phyloP scores from a whole-genome alignment of 1,140 invertebrate species.

The Drosophila kepulauana region DNA sequence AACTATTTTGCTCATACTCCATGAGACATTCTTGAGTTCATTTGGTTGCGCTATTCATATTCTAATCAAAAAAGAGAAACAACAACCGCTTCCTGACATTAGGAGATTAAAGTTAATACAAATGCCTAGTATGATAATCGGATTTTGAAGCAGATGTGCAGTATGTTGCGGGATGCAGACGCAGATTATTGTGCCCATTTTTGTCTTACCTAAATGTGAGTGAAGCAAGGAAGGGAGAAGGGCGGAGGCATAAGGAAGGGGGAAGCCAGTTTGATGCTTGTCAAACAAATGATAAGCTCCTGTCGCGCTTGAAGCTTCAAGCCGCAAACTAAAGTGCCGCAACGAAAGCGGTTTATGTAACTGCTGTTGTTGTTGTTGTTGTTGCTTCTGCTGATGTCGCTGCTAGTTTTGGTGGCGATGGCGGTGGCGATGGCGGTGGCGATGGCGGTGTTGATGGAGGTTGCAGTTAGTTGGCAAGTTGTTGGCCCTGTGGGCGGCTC shows the following conservation, averaged over 20 bases:
- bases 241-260: background rate
- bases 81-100: too few species aligned
- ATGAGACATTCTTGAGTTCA: too few species aligned
- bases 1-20: too few species aligned
- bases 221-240: background rate
- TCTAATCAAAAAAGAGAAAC: too few species aligned
- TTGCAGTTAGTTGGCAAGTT: conserved; percentile 63
- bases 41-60: too few species aligned
- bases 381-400: conserved; percentile 35
- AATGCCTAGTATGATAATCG: conserved; percentile 26
- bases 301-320: conserved; percentile 32
- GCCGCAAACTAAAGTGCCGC: conserved; percentile 60
- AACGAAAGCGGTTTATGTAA: conserved; percentile 68
- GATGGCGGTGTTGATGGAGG: background rate
- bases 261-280: conserved; percentile 63
- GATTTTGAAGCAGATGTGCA: conserved; percentile 26
- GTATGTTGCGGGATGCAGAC: background rate
- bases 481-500: conserved; percentile 42
- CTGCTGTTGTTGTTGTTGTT: conserved; percentile 13
- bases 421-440: background rate
- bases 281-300: conserved; percentile 79
- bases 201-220: conserved; percentile 25
- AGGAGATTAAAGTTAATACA: conserved; percentile 12
- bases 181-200: conserved; percentile 27
- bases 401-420: conserved; percentile 24